Conservation (phyloP, 2,797 vertebrate species). For the Phrynocephalus vlangalii region DNA sequence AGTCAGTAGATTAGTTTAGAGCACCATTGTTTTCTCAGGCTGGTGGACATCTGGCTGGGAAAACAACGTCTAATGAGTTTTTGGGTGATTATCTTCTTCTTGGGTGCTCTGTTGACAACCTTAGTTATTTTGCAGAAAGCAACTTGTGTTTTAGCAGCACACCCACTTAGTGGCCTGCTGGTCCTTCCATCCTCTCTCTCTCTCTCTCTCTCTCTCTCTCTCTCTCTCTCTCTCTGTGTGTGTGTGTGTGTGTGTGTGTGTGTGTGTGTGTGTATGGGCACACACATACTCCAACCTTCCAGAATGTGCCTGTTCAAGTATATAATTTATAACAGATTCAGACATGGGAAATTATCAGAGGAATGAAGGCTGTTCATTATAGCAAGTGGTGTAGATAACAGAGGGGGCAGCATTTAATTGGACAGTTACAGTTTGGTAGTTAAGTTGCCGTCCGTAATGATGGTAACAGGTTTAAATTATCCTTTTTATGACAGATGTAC, state of each 20-base stretch:
- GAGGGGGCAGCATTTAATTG: slow-evolving; percentile 70
- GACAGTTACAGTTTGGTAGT: slow-evolving; percentile 73
- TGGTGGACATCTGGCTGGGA: slow-evolving; percentile 64
- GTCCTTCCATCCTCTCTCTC: background rate
- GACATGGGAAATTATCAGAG: slow-evolving; percentile 53
- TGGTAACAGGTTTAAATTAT: slow-evolving; percentile 79
- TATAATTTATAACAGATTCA: slow-evolving; percentile 38
- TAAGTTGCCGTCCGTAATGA: slow-evolving; percentile 68
- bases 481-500: slow-evolving; percentile 88
- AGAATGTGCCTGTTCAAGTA: slow-evolving; percentile 40
- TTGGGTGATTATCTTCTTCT: slow-evolving; percentile 54
- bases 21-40: slow-evolving; percentile 68
- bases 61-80: slow-evolving; percentile 70
- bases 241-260: background rate
- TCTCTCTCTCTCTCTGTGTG: slow-evolving; percentile 13
- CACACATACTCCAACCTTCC: slow-evolving; percentile 18
- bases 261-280: background rate
- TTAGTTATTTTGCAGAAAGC: slow-evolving; percentile 67
- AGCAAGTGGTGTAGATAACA: slow-evolving; percentile 67
- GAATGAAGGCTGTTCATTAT: slow-evolving; percentile 70
- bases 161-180: slow-evolving; percentile 24
- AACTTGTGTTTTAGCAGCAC: slow-evolving; percentile 26
- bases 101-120: slow-evolving; percentile 66
- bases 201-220: slow-evolving; percentile 22
- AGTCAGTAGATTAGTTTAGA: slow-evolving; percentile 75